Evolutionary conservation across 2,888 invertebrate species (phyloP), one percentile per base, ranked within the genome.

Genomic region (Xylota segnis): DNA sequence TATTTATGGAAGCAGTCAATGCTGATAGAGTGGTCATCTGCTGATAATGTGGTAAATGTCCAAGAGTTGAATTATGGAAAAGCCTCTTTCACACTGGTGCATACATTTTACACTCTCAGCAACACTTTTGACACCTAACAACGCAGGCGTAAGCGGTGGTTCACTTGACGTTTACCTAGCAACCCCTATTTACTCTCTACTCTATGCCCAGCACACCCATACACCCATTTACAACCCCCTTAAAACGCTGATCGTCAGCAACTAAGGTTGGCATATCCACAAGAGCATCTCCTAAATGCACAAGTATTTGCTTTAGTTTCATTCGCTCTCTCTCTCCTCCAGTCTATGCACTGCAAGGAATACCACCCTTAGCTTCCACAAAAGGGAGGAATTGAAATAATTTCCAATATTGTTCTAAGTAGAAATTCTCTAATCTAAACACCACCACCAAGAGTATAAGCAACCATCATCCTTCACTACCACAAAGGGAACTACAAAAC

Each of bases 341-440:
- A 10, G 12, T 52, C 34, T 59, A n/a, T 14, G 14, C 29, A 14
- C 50, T 40, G 45, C 61, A 18, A n/a, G n/a, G n/a, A n/a, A 50
- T 47, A 45, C 79, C 81, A 82, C 82, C 82, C 76, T 58, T 72
- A 82, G 66, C 45, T 34, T 18, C 27, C 37, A 18, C 61, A 34
- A 72, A 47, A 82, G 77, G 86, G 81, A 71, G 43, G 68, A 81
- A 84, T 66, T 37, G 54, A 32, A 78, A 74, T 79, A 72, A 81
- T 81, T 81, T 71, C 71, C 81, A 71, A 86, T 86, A 71, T 76
- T 81, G 70, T 81, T 76, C 84, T 66, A 61, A 86, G 82, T 77
- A 70, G 61, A 47, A 86, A 72, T 77, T 84, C 75, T 81, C 79
- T 75, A 77, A 82, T 86, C 82, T 77, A 82, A 86, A 77, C 76